phyloP scores from a whole-genome alignment of 2,797 vertebrate genomes.

The Propithecus perrieri region DNA sequence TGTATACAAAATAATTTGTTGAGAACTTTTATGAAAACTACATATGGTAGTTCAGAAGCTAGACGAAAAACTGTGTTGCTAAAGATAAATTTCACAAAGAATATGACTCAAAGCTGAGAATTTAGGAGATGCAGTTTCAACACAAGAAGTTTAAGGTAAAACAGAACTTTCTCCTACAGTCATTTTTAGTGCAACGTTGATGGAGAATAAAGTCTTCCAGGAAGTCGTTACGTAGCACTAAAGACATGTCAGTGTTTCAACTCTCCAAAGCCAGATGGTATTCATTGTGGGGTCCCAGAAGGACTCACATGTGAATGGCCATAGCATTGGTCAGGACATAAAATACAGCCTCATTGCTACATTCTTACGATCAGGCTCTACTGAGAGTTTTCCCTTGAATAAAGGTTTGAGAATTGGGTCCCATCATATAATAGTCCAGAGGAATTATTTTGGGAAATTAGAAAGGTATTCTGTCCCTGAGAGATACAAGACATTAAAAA shows the following conservation, averaged over 20 bases:
- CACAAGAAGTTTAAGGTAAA: slow-evolving; percentile 66
- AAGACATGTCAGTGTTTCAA: slow-evolving; percentile 53
- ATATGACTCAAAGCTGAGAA: background rate
- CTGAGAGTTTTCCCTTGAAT: slow-evolving; percentile 21
- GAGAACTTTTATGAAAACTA: slow-evolving; percentile 37
- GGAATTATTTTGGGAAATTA: slow-evolving; percentile 70
- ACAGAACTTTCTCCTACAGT: slow-evolving; percentile 61
- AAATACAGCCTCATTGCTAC: background rate
- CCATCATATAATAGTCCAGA: slow-evolving; percentile 49
- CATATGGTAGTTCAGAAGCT: background rate
- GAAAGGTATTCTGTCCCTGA: slow-evolving; percentile 56
- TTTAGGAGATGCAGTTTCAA: slow-evolving; percentile 51
- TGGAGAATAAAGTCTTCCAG: slow-evolving; percentile 62
- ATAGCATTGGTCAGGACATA: background rate
- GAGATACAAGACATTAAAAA: slow-evolving; percentile 66
- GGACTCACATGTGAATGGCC: slow-evolving; percentile 39
- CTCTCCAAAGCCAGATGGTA: slow-evolving; percentile 70
- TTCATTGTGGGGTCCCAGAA: slow-evolving; percentile 47
- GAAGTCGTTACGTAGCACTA: slow-evolving; percentile 56
- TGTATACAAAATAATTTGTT: background rate
- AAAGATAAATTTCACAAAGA: slow-evolving; percentile 42
- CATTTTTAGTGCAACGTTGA: slow-evolving; percentile 53
- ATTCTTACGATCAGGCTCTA: background rate
- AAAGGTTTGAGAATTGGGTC: slow-evolving; percentile 59
- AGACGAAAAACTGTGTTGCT: background rate